Evolutionary conservation across 2,797 vertebrate genomes (phyloP).

Genomic region (Poecilia velifera): DNA sequence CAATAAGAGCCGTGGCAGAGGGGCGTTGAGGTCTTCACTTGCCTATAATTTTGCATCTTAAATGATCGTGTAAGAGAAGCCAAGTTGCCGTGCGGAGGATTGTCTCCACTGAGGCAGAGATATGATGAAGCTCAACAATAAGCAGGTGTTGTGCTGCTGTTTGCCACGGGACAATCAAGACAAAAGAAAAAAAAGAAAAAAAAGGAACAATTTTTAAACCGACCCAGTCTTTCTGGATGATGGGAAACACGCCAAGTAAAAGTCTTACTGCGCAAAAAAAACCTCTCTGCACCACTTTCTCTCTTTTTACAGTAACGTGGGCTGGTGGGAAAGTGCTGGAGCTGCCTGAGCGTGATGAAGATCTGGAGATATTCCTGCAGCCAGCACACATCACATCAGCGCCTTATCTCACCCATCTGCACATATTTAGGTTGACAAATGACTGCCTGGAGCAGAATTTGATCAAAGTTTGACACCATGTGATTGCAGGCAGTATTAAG

Average conservation of each 20-base stretch:
- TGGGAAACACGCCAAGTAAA: slow-evolving; percentile 28
- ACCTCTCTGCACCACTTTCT: slow-evolving; percentile 20
- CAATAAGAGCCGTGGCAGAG: slow-evolving; percentile 81
- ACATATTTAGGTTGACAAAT: slow-evolving; percentile 46
- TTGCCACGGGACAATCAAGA: slow-evolving; percentile 21
- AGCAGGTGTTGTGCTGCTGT: slow-evolving; percentile 59
- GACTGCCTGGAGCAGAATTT: slow-evolving; percentile 6
- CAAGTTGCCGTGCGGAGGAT: slow-evolving; percentile 65
- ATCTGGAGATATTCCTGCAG: slow-evolving; percentile 53
- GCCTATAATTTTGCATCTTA: slow-evolving; percentile 87
- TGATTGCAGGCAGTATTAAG: slow-evolving; percentile 10
- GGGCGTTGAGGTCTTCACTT: slow-evolving; percentile 68
- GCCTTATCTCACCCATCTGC: slow-evolving; percentile 38
- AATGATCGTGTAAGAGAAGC: slow-evolving; percentile 82
- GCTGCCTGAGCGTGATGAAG: slow-evolving; percentile 50
- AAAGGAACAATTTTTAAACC: slow-evolving; percentile 19
- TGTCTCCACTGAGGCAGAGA: slow-evolving; percentile 50
- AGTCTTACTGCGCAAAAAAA: slow-evolving; percentile 34
- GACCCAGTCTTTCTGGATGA: slow-evolving; percentile 28
- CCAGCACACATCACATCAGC: slow-evolving; percentile 19
- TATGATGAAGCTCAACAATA: slow-evolving; percentile 68
- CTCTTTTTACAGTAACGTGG: slow-evolving; percentile 45
- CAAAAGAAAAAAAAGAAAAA: slow-evolving; percentile 1
- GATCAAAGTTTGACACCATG: slow-evolving; percentile 32
- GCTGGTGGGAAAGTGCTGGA: slow-evolving; percentile 32